Conservation (phyloP, 2,888 invertebrate genomes). For the Junonia oenone region DNA sequence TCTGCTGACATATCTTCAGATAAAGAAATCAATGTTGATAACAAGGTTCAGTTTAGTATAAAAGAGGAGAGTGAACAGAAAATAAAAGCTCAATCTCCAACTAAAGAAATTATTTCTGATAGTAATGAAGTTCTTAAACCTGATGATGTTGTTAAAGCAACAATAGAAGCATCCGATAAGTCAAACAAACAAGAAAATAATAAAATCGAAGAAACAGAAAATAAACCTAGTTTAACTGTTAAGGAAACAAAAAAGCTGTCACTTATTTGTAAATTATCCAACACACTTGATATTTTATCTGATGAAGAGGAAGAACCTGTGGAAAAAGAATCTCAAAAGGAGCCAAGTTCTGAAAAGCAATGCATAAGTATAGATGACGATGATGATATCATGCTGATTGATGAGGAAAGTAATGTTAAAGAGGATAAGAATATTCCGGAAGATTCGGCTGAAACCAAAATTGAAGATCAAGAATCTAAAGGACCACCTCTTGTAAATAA, state of each 20-base stretch:
- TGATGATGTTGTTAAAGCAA: not conserved
- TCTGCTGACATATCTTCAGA: not conserved
- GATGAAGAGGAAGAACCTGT: constrained; percentile 52
- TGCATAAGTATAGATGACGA: constrained; percentile 62
- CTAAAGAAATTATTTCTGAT: not conserved
- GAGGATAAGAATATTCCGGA: constrained; percentile 17
- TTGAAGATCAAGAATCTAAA: constrained; percentile 29
- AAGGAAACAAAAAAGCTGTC: constrained; percentile 31
- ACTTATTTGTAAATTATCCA: constrained; percentile 51
- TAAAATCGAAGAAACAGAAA: not conserved
- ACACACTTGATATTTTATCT: constrained; percentile 61
- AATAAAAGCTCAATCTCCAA: not conserved
- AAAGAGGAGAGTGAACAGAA: not conserved
- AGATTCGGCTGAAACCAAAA: constrained; percentile 6
- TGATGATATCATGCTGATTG: constrained; percentile 68
- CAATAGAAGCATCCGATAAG: not conserved
- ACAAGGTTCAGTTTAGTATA: not conserved
- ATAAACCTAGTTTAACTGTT: constrained; percentile 1
- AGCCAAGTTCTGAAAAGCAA: constrained; percentile 38
- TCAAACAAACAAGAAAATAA: constrained; percentile 9
- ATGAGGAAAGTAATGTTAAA: constrained; percentile 43
- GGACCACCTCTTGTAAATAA: not conserved
- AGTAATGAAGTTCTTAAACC: not conserved
- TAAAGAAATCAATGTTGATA: not conserved
- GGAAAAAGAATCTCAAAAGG: constrained; percentile 12